Evolutionary conservation across 2,888 invertebrate genomes (phyloP), one percentile per base, ranked within the genome.

Genomic region (Trileptium ribeirensis): DNA sequence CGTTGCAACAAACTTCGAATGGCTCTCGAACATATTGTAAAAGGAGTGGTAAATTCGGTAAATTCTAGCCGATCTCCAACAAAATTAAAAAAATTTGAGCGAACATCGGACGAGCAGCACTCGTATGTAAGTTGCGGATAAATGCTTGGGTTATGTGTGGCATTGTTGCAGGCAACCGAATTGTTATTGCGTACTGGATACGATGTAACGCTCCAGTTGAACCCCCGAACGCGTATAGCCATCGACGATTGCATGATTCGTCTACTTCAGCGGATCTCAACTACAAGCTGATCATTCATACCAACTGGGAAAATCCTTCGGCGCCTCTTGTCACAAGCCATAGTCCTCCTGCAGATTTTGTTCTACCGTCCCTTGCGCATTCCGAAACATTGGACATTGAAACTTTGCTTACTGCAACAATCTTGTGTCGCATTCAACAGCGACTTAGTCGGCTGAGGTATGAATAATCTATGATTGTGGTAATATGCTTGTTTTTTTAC

Each of bases 251-350:
- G 24, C 51, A 51, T 24, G 8, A 51, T 24, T 51, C 51, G 24
- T 51, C 51, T 51, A 24, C 8, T 51, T 51, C 51, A 24, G 8
- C 51, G 1, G 3, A 1, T 2, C 31, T 81, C n/a, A 79, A 31
- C 29, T 81, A 81, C 34, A 81, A 79, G 31, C 31, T 82, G n/a
- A 24, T 74, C 36, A 33, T 79, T 31, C 38, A 79, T 29, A 51
- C 8, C 24, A 29, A 19, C 3, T 1, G 39, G 1, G 24, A 24
- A 1, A n/a, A 40, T 31, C 1, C 2, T 24, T 24, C n/a, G 74
- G n/a, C 29, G n/a, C 37, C 40, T 1, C 24, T 40, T 3, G 79
- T 67, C 34, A n/a, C 40, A 1, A 51, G 34, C 3, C 67, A 36
- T 29, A 51, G 51, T 38, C 74, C 79, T 1, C 37, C 31, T 24